Base-by-base conservation (phyloP, 1,140 invertebrate genomes). In the Potamilus streckersoni region DNA sequence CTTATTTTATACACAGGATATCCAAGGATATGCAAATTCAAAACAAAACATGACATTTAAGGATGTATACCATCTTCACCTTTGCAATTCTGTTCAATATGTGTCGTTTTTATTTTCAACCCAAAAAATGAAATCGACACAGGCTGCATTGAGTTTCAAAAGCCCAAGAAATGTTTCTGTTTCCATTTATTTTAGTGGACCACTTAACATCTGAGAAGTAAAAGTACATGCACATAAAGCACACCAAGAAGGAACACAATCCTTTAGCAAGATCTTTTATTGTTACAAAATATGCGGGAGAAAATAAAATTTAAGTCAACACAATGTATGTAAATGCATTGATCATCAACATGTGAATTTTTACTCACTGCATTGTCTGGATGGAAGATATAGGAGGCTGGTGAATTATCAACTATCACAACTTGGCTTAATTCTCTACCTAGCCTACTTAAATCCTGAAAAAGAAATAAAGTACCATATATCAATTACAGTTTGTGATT, bases 371-470 rank as follows among this genome's bases (percentile, higher is more conserved):
- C 98, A 93, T 99, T 99, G 90, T 99, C 96, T 89, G 98, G 98
- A 94, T 99, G 98, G 94, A 99, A 99, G 92, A 99, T 98, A 92
- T 99, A 99, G 76, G 97, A 98, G 85, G 97, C 98, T 84, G 98
- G 98, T 84, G 97, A 99, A 92, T 99, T 99, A 92, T 99, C 98
- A 79, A 99, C 95, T 87, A 99, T 99, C 85, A 99, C 94, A 87
- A 99, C 97, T 91, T 97, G 95, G 84, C 96, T 94, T 86, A 99
- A 93, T 91, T 99, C 97, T 80, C 98, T 93, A 63, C 98, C 98
- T 80, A 99, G 92, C 89, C 97, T 96, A 92, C 97, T 97, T 82
- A 99, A 93, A 93, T 99, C 98, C 92, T 92, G 82, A 73, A 87
- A 83, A 59, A 78, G 27, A 82, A 56, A 73, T 65, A 38, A 73